phyloP scores from a whole-genome alignment of 2,888 invertebrate species.

The Ectemnius continuus region DNA sequence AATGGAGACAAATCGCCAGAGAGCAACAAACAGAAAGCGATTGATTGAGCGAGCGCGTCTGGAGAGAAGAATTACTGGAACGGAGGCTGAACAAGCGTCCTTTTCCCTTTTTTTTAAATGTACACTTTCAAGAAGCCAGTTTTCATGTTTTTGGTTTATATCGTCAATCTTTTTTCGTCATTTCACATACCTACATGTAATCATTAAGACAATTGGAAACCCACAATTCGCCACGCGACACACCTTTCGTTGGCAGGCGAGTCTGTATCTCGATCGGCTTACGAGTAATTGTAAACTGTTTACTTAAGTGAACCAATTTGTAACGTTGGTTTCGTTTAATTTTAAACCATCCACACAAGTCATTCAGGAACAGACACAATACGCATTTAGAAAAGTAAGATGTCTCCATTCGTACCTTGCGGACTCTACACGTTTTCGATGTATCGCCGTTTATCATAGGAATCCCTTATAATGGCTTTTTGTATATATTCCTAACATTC shows the following conservation, averaged over 20 bases:
- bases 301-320: conserved; percentile 55
- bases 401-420: conserved; percentile 65
- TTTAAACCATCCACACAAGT: conserved; percentile 43
- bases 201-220: conserved; percentile 24
- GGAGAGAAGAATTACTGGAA: conserved; percentile 11
- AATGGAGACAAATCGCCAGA: conserved; percentile 77
- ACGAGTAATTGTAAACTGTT: conserved; percentile 37
- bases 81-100: conserved; percentile 16
- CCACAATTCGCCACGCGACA: background rate
- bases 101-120: conserved; percentile 55
- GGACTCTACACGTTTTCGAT: conserved; percentile 65
- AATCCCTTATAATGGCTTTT: conserved; percentile 74
- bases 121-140: conserved; percentile 67
- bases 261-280: conserved; percentile 27
- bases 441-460: conserved; percentile 66
- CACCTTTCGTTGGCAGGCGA: background rate
- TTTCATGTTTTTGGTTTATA: conserved; percentile 45
- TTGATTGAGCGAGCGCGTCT: conserved; percentile 63
- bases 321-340: conserved; percentile 50
- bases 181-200: conserved; percentile 28
- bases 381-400: conserved; percentile 56
- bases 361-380: conserved; percentile 28
- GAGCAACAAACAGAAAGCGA: conserved; percentile 70
- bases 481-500: conserved; percentile 76
- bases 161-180: conserved; percentile 40